These are phyloP conservation scores for Syngnathus typhle DNA, from an alignment of 2,113 vertebrate species.

Conservation along the genomic window DNA sequence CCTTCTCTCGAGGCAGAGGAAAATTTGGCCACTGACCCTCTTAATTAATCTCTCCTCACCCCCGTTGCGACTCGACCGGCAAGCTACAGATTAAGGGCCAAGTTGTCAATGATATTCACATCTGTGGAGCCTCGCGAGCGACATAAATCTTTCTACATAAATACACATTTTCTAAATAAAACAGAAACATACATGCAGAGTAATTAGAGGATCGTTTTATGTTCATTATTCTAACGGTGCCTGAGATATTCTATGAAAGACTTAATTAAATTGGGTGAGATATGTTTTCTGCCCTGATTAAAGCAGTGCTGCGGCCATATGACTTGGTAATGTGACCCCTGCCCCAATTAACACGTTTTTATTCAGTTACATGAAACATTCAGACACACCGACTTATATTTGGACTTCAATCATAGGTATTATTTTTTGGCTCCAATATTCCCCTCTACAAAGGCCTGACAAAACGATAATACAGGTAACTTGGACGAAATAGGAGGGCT, in stretches of 20 bases:
- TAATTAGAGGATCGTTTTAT: not conserved
- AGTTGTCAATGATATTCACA: not conserved
- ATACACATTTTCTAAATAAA: not conserved
- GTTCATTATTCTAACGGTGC: not conserved
- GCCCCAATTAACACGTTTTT: not conserved
- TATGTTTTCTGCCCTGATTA: not conserved
- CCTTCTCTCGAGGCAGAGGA: slow-evolving; percentile 13
- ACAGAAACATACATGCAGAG: not conserved
- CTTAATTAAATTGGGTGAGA: not conserved
- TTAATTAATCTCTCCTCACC: slow-evolving; percentile 1
- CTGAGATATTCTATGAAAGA: not conserved
- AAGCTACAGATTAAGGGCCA: not conserved
- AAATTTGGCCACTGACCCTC: slow-evolving; percentile 3
- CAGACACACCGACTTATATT: not conserved
- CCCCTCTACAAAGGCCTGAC: not conserved
- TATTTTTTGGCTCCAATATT: not conserved
- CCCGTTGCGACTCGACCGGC: not conserved
- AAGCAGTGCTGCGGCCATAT: not conserved
- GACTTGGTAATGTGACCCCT: not conserved
- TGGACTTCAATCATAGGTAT: too few species aligned
- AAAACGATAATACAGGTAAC: not conserved
- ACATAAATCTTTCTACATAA: not conserved
- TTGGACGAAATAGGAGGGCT: not conserved
- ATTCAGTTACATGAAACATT: not conserved
- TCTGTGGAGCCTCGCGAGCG: not conserved